These are phyloP conservation scores for Halictus ligatus DNA, from an alignment of 2,888 invertebrate genomes.

Conservation along the genomic window DNA sequence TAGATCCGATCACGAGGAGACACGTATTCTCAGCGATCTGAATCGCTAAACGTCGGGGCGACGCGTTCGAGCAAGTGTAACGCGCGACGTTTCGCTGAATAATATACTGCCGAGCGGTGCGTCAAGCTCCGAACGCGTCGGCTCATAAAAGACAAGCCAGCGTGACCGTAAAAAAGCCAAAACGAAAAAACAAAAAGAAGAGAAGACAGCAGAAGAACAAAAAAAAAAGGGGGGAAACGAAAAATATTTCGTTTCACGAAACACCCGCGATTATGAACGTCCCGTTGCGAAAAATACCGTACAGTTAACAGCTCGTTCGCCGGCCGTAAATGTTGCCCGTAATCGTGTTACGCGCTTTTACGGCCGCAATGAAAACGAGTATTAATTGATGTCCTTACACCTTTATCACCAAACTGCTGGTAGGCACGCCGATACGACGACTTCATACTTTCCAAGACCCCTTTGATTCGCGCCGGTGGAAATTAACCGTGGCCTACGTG, in stretches of 20 bases:
- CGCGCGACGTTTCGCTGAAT: slow-evolving; percentile 49
- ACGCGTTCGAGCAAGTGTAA: slow-evolving; percentile 4
- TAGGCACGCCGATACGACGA: slow-evolving; percentile 45
- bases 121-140: slow-evolving; percentile 57
- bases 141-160: slow-evolving; percentile 65
- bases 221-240: not conserved
- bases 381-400: slow-evolving; percentile 73
- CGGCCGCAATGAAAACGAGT: slow-evolving; percentile 65
- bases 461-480: slow-evolving; percentile 34
- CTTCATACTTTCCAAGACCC: slow-evolving; percentile 45
- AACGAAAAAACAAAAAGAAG: not conserved
- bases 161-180: slow-evolving; percentile 52
- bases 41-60: not conserved
- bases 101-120: slow-evolving; percentile 37
- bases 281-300: slow-evolving; percentile 59
- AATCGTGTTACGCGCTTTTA: slow-evolving; percentile 71
- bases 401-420: slow-evolving; percentile 65
- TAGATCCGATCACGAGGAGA: not conserved
- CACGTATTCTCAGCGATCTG: not conserved
- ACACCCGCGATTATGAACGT: slow-evolving; percentile 60
- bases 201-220: not conserved
- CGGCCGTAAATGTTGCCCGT: slow-evolving; percentile 67
- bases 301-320: slow-evolving; percentile 70
- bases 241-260: slow-evolving; percentile 58
- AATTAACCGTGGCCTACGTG: slow-evolving; percentile 34